Percentiles rank a stretch among this genome's conserved stretches.
These are phyloP conservation scores for Cephus runcator DNA, from an alignment of 2,888 invertebrate genomes.

Conservation along the genomic window DNA sequence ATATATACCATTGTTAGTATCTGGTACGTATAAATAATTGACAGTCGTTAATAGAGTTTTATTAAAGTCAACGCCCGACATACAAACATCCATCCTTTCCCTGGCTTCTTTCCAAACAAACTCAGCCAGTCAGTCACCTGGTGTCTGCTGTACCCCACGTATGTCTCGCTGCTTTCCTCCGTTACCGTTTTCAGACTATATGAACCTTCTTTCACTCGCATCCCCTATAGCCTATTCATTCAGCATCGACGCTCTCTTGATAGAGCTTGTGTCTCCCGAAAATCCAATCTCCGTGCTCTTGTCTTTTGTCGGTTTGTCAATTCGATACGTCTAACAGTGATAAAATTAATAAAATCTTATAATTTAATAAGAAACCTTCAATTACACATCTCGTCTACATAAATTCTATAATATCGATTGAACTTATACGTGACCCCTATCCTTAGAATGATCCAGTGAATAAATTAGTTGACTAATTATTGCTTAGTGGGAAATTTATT, in stretches of 20 bases:
- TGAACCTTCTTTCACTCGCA: slow-evolving; percentile 11
- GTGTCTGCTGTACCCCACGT: background rate
- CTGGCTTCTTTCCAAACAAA: slow-evolving; percentile 20
- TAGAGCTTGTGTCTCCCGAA: background rate
- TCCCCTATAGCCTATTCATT: slow-evolving; percentile 23
- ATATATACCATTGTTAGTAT: background rate
- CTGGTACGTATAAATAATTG: background rate
- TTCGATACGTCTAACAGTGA: background rate
- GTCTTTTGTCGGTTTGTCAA: background rate
- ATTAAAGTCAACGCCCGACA: slow-evolving; percentile 23
- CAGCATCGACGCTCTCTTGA: slow-evolving; percentile 11
- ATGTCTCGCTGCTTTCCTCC: background rate
- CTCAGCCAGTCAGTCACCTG: slow-evolving; percentile 3
- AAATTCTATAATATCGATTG: background rate
- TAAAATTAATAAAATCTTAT: background rate
- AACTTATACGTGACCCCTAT: no score
- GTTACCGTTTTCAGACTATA: slow-evolving; percentile 12
- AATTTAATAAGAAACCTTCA: background rate
- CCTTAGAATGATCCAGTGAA: no score
- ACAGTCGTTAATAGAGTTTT: slow-evolving; percentile 16
- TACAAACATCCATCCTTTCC: slow-evolving; percentile 24
- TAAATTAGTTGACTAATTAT: no score
- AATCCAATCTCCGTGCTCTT: background rate
- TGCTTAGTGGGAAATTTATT: no score
- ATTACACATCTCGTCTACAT: background rate